Evolutionary conservation across 2,888 invertebrate genomes (phyloP).

Genomic region (Nysson spinosus): DNA sequence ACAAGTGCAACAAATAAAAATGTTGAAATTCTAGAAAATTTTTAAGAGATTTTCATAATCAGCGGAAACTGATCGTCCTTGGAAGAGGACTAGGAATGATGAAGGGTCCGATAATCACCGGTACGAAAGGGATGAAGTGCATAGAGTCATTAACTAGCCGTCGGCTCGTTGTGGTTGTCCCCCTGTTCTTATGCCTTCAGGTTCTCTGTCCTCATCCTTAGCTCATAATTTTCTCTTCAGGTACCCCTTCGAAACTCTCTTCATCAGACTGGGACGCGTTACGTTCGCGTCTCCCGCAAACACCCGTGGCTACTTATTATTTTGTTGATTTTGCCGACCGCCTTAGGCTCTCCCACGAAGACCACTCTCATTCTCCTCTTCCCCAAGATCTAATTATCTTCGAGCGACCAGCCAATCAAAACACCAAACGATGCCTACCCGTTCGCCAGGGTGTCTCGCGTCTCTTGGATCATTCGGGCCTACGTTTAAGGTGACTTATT

Average conservation of each 20-base stretch:
- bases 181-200: background rate
- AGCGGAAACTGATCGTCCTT: conserved; percentile 31
- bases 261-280: conserved; percentile 44
- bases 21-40: no score
- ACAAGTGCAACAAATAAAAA: no score
- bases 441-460: conserved; percentile 7
- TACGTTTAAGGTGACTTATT: conserved; percentile 19
- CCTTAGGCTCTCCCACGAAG: conserved; percentile 4
- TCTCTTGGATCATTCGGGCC: background rate
- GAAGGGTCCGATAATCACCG: conserved; percentile 56
- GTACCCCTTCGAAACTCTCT: conserved; percentile 11
- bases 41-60: no score
- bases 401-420: conserved; percentile 49
- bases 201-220: background rate
- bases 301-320: conserved; percentile 57
- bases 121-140: conserved; percentile 65
- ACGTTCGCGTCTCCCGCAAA: conserved; percentile 45
- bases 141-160: conserved; percentile 73
- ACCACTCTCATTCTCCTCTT: conserved; percentile 27
- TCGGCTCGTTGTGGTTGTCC: conserved; percentile 69
- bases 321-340: conserved; percentile 60
- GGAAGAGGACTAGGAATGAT: conserved; percentile 22
- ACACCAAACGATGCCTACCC: conserved; percentile 40
- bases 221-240: conserved; percentile 23
- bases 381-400: conserved; percentile 50